Conservation (phyloP, 2,888 invertebrate genomes). For the Cryptocephalus moraei region DNA sequence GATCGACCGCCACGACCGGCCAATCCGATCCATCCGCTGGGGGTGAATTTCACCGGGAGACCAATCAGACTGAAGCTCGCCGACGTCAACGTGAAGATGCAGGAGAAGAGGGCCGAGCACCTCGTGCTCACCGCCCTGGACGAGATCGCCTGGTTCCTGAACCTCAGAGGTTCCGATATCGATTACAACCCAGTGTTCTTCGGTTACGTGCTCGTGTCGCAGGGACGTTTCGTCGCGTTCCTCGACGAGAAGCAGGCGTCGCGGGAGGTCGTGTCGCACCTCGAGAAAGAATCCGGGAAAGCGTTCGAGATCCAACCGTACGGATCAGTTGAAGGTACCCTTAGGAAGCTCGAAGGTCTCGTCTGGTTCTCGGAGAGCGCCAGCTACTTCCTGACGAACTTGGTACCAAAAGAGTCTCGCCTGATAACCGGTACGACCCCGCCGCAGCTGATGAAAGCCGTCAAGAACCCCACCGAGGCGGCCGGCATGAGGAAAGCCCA, state of each 20-base stretch:
- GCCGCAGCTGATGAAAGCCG: conserved; percentile 70
- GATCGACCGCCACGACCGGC: conserved; percentile 46
- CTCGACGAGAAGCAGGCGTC: conserved; percentile 49
- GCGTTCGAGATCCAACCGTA: conserved; percentile 46
- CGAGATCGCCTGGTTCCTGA: conserved; percentile 80
- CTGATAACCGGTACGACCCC: conserved; percentile 58
- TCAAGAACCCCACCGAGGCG: conserved; percentile 79
- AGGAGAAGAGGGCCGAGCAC: conserved; percentile 51
- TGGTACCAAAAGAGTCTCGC: conserved; percentile 30
- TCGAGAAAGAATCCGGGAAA: conserved; percentile 43
- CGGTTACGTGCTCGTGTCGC: conserved; percentile 54
- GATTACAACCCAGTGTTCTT: conserved; percentile 81
- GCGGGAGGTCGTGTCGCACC: conserved; percentile 44
- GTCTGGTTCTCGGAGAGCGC: conserved; percentile 34
- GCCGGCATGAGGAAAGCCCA: conserved; percentile 52
- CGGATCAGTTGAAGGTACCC: conserved; percentile 40
- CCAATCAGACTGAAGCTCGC: conserved; percentile 54
- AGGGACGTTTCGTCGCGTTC: conserved; percentile 41
- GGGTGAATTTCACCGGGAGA: conserved; percentile 52
- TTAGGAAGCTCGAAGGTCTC: conserved; percentile 32
- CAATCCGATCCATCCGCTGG: conserved; percentile 47
- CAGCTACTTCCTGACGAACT: conserved; percentile 32
- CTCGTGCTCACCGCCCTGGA: conserved; percentile 71
- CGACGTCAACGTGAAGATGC: conserved; percentile 54
- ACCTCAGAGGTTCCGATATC: conserved; percentile 83